phyloP scores from a whole-genome alignment of 1,140 invertebrate species.

The Hypsibius dujardini region DNA sequence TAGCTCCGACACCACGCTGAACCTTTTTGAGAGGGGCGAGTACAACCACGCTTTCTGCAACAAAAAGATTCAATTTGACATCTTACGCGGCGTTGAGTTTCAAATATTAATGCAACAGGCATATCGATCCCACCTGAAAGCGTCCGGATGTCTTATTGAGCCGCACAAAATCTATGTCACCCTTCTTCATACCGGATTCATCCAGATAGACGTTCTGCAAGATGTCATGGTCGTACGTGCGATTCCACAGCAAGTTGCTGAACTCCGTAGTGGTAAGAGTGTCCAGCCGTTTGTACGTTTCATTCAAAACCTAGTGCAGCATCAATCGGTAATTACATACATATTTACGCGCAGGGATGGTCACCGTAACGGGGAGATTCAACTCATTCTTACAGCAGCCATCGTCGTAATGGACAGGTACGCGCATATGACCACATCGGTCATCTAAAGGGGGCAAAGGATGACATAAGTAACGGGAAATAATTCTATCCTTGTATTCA shows the following conservation, averaged over 20 bases:
- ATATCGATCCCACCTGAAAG: not conserved
- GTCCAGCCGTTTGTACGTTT: not conserved
- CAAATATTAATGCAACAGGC: no score
- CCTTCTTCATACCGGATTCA: not conserved
- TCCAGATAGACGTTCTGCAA: not conserved
- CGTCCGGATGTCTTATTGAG: not conserved
- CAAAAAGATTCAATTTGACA: not conserved
- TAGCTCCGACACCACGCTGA: not conserved
- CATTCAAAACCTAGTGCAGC: not conserved
- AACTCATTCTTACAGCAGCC: not conserved
- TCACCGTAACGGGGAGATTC: no score
- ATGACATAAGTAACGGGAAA: not conserved
- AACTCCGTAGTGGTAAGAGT: not conserved
- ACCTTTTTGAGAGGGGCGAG: not conserved
- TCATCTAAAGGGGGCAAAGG: not conserved
- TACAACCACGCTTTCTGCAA: constrained; percentile 11
- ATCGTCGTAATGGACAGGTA: not conserved
- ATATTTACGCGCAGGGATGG: no score
- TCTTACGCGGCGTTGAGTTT: no score
- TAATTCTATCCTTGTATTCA: no score
- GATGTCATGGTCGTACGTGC: not conserved
- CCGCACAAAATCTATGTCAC: not conserved
- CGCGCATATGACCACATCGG: constrained; percentile 7
- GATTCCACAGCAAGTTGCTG: not conserved
- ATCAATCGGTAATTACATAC: no score